A percentile compares a stretch with the other conserved stretches of the same genome.
These are phyloP conservation scores for Lochmaea capreae DNA, from an alignment of 2,888 invertebrate genomes.

Conservation along the genomic window DNA sequence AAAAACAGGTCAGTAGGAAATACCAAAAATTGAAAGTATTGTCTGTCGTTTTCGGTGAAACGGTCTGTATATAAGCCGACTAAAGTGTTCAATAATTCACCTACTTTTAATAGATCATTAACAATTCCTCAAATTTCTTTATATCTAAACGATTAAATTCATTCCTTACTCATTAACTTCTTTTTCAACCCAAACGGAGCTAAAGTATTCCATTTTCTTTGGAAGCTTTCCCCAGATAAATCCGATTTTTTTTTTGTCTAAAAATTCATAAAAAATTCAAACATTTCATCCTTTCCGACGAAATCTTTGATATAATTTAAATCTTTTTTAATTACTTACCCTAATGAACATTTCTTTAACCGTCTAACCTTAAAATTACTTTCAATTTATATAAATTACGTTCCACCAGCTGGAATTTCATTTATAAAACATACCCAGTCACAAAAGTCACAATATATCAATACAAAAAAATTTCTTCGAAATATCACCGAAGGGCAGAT, in stretches of 20 bases:
- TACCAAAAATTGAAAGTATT: too few species aligned
- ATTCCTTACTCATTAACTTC: not conserved
- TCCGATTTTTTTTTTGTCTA: not conserved
- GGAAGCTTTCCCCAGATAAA: not conserved
- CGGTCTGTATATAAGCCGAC: too few species aligned
- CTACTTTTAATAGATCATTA: not conserved
- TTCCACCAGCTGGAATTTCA: not conserved
- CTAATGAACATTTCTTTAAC: not conserved
- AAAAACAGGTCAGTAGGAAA: too few species aligned
- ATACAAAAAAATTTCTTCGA: slow-evolving; percentile 1
- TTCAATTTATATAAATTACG: not conserved
- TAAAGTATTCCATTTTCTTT: not conserved
- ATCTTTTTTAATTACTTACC: not conserved
- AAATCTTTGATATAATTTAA: not conserved
- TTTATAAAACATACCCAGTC: not conserved
- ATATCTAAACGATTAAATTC: not conserved
- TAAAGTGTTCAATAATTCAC: too few species aligned
- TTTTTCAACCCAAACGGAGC: not conserved
- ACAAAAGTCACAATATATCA: slow-evolving; percentile 16
- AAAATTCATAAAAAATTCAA: not conserved
- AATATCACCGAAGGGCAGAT: slow-evolving; percentile 17
- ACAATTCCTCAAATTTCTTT: not conserved
- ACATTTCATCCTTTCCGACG: not conserved
- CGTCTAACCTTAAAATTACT: not conserved
- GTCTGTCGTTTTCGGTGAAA: too few species aligned